phyloP scores from a whole-genome alignment of 2,797 vertebrate genomes.

The Myotis planiceps region DNA sequence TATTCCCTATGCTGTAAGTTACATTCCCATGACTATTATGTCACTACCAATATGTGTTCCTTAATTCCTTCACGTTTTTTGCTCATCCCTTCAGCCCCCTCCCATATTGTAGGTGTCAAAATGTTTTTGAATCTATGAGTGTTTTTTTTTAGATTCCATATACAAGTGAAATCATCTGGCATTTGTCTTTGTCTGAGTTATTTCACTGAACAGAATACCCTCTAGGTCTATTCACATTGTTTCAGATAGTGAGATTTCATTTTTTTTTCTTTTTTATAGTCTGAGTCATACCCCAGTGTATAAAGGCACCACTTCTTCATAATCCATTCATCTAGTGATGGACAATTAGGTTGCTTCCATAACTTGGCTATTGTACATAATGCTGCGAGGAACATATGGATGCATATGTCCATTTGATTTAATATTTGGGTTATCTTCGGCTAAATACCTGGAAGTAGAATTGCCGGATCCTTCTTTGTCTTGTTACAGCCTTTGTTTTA shows the following conservation, averaged over 20 bases:
- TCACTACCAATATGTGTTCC: neutral
- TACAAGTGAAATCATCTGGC: neutral
- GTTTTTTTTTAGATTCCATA: neutral
- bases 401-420: neutral
- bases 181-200: neutral
- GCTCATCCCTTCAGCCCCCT: fast-evolving
- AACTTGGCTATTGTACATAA: neutral
- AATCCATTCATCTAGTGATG: neutral
- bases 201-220: neutral
- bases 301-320: neutral
- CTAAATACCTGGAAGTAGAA: neutral
- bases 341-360: neutral
- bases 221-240: neutral
- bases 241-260: neutral
- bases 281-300: neutral
- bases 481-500: neutral
- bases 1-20: neutral
- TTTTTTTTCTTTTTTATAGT: neutral
- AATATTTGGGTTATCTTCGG: neutral
- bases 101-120: neutral
- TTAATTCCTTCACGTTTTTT: neutral
- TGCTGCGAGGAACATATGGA: too few relatives aligned
- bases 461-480: neutral
- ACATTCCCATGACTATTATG: neutral
- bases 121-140: neutral